Conservation (phyloP, 1,140 invertebrate species). For the Magallana ariakensis region DNA sequence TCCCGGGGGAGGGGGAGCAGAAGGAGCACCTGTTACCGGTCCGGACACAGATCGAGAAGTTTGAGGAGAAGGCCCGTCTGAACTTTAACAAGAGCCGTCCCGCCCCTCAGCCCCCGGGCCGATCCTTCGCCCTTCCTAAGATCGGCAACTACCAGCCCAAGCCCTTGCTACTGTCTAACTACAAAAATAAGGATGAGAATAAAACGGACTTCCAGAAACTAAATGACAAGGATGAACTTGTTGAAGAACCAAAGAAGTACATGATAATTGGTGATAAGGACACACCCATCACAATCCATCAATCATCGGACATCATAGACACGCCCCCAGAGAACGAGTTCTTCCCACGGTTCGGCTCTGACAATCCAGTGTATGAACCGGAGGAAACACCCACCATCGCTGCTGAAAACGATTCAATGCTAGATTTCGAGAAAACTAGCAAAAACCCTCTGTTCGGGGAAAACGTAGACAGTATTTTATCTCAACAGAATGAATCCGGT, state of each 20-base stretch:
- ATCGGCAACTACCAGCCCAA: slow-evolving; percentile 60
- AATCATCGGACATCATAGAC: slow-evolving; percentile 16
- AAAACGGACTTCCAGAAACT: not conserved
- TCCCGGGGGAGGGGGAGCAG: not conserved
- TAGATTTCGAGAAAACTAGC: slow-evolving; percentile 32
- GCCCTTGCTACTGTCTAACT: slow-evolving; percentile 38
- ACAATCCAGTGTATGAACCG: slow-evolving; percentile 28
- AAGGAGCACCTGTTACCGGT: slow-evolving; percentile 42
- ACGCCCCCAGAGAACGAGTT: not conserved
- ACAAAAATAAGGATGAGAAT: not conserved
- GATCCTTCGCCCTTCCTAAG: slow-evolving; percentile 49
- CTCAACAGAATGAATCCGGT: not conserved
- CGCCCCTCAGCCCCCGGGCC: slow-evolving; percentile 53
- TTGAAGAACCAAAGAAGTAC: slow-evolving; percentile 40
- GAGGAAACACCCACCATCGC: not conserved
- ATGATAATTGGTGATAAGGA: slow-evolving; percentile 57
- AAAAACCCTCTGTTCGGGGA: slow-evolving; percentile 31
- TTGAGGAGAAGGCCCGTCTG: slow-evolving; percentile 48
- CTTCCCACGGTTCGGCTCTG: slow-evolving; percentile 29
- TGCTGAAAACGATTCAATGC: not conserved
- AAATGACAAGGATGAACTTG: slow-evolving; percentile 27
- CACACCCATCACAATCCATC: slow-evolving; percentile 39
- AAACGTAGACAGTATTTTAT: not conserved
- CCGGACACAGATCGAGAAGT: slow-evolving; percentile 48
- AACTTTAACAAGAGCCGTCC: slow-evolving; percentile 49